These are phyloP conservation scores for Orius insidiosus DNA, from an alignment of 1,140 invertebrate species.

Conservation along the genomic window DNA sequence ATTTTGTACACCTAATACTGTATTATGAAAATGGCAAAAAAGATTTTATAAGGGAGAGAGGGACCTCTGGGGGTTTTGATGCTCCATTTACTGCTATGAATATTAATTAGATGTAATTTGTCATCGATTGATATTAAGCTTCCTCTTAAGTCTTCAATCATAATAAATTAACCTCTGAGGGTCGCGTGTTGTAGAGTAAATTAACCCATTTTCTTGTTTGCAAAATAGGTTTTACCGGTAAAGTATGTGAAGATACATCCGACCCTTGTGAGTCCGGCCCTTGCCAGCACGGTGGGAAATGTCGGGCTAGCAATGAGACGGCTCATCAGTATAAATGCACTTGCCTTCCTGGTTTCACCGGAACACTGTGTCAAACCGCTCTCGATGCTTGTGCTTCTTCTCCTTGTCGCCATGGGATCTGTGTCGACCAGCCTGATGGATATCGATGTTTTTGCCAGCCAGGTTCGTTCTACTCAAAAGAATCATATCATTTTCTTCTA, in stretches of 20 bases:
- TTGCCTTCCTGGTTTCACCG: constrained; percentile 65
- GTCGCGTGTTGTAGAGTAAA: too few species aligned
- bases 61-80: too few species aligned
- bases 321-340: constrained; percentile 79
- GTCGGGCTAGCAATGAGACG: constrained; percentile 44
- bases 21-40: too few species aligned
- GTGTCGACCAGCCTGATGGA: constrained; percentile 27
- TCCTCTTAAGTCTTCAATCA: too few species aligned
- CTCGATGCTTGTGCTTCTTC: constrained; percentile 27
- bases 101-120: too few species aligned
- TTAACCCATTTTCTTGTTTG: constrained; percentile 14
- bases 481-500: too few species aligned
- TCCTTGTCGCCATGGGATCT: constrained; percentile 30
- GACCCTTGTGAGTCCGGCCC: constrained; percentile 87
- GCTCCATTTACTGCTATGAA: too few species aligned
- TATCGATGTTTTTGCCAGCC: constrained; percentile 29
- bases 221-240: constrained; percentile 40
- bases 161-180: too few species aligned
- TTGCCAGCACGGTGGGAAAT: constrained; percentile 85
- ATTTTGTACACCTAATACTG: too few species aligned
- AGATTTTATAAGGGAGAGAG: too few species aligned
- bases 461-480: constrained; percentile 18
- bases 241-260: constrained; percentile 83
- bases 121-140: too few species aligned
- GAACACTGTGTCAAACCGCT: constrained; percentile 30